Evolutionary conservation across 37 sponge, comb jelly and placozoan genomes (phyloP).

Genomic region (Dysidea cf. avara): DNA sequence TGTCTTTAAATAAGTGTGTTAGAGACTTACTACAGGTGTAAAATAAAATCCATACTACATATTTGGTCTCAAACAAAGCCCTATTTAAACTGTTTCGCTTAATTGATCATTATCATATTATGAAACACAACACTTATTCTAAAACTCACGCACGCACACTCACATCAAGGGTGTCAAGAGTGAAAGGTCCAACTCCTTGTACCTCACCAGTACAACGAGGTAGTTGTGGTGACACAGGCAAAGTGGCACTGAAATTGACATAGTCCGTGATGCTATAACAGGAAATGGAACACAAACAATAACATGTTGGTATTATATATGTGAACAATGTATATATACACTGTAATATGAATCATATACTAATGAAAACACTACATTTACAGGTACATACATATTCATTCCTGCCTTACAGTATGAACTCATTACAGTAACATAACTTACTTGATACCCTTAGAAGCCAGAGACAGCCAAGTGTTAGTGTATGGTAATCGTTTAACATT

Average conservation of each 20-base stretch:
- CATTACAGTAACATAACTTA: slow-evolving; percentile 46
- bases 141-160: background rate
- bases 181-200: slow-evolving; percentile 40
- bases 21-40: too few species aligned
- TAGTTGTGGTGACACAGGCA: slow-evolving; percentile 44
- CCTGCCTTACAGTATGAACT: too few species aligned
- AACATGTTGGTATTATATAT: background rate
- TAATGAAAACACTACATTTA: too few species aligned
- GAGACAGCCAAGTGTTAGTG: slow-evolving; percentile 78
- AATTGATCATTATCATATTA: too few species aligned
- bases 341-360: too few species aligned
- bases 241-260: slow-evolving; percentile 39
- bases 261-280: slow-evolving; percentile 45
- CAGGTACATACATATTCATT: too few species aligned
- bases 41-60: too few species aligned
- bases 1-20: too few species aligned
- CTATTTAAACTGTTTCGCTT: too few species aligned
- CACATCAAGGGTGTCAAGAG: slow-evolving; percentile 55
- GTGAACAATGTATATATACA: background rate
- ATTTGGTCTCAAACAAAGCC: too few species aligned
- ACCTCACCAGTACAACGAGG: slow-evolving; percentile 45
- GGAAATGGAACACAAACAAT: background rate
- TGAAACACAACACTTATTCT: too few species aligned
- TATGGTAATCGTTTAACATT: slow-evolving; percentile 41
- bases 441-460: slow-evolving; percentile 70